Conservation (phyloP, 2,888 invertebrate genomes). For the Parochlus steinenii region DNA sequence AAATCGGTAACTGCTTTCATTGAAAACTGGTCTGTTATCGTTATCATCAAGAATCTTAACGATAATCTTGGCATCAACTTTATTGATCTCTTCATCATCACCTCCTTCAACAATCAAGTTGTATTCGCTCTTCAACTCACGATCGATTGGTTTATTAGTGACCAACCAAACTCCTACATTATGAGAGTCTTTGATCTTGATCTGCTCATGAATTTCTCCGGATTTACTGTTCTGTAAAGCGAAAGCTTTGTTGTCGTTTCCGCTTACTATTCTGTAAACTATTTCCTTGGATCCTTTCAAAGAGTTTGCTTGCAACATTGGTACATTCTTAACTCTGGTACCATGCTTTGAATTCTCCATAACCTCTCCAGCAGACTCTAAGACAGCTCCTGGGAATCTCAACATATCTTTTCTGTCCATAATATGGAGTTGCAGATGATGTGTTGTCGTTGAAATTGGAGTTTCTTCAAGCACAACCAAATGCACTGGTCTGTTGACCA, state of each 20-base stretch:
- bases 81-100: conserved; percentile 63
- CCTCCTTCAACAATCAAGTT: conserved; percentile 63
- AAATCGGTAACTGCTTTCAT: conserved; percentile 60
- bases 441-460: conserved; percentile 61
- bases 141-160: conserved; percentile 59
- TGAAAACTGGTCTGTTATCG: conserved; percentile 80
- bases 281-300: conserved; percentile 44
- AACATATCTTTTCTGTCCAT: conserved; percentile 70
- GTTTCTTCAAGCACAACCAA: conserved; percentile 68
- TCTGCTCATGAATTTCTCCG: conserved; percentile 16
- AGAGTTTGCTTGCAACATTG: conserved; percentile 52
- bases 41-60: conserved; percentile 73
- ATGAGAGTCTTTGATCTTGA: conserved; percentile 28
- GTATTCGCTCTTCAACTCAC: conserved; percentile 56
- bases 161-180: conserved; percentile 55
- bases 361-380: conserved; percentile 50
- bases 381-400: conserved; percentile 48
- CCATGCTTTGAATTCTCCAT: conserved; percentile 60
- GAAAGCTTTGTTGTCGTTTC: conserved; percentile 57
- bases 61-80: conserved; percentile 59
- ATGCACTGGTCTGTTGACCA: conserved; percentile 66
- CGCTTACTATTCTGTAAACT: conserved; percentile 63
- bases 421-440: conserved; percentile 64
- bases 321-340: conserved; percentile 52
- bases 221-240: conserved; percentile 45